Base-by-base conservation (phyloP, 2,888 invertebrate genomes). In the Coronaproctus castanopsis region DNA sequence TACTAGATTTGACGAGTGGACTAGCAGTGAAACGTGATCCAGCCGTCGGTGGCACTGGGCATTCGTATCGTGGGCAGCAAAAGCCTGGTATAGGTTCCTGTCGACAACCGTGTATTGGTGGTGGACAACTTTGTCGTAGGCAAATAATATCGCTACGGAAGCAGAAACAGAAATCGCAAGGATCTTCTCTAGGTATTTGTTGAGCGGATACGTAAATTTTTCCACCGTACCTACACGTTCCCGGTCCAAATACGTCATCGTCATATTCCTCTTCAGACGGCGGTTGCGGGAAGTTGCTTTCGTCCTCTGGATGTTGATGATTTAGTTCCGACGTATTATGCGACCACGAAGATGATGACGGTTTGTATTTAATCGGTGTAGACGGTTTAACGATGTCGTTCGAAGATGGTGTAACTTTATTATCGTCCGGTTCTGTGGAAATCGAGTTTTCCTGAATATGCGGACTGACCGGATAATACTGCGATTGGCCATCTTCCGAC, bases 161-260 rank as follows among this genome's bases (percentile, higher is more conserved):
- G 77, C 92, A 93, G 82, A 93, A 92, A 74, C 92, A 93, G 77
- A 92, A 93, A 71, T 92, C 91, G 71, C 92, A 93, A 22, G 92
- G 90, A 75, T 93, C 90, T 67, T 90, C 89, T 66, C 92, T 78
- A 51, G 91, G 91, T 68, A 93, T 91, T 75, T 93, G 92, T 74
- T 92, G 91, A 1, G 92, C 92, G 1, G 91, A 91, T 52, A 91
- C 88, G 71, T 89, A 92, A 55, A 91, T 83, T 74, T 89, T 89
- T 67, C 91, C 90, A 61, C 89, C 88, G 67, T 90, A 92, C 67
- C 91, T 79, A 69, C 92, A 92, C 56, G 90, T 91, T 65, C 90
- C 90, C 19, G 89, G 89, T 36, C 89, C 88, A 67, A 87, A 86
- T 3, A 80, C 75, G 68, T 81, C 81, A 67, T 86, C 85, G 67